These are phyloP conservation scores for Leptosomus discolor DNA, from an alignment of 2,113 vertebrate species.

Conservation along the genomic window DNA sequence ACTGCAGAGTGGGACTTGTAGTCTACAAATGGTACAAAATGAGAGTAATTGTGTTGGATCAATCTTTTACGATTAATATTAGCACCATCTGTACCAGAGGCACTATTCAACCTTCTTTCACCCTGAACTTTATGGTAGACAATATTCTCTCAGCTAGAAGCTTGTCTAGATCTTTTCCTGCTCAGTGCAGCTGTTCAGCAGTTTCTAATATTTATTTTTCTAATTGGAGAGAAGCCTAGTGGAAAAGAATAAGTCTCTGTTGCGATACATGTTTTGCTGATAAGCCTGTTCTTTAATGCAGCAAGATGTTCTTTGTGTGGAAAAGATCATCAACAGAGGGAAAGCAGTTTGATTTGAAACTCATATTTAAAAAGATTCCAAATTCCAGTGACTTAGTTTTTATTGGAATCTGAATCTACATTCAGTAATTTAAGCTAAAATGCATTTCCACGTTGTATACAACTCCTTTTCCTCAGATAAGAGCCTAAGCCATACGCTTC, in stretches of 20 bases:
- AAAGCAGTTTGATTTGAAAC: slow-evolving; percentile 32
- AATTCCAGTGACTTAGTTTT: background rate
- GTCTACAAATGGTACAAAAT: background rate
- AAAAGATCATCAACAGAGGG: background rate
- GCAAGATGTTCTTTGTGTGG: background rate
- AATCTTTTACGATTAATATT: background rate
- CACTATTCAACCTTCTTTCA: background rate
- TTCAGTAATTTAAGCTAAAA: slow-evolving; percentile 5
- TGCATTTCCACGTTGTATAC: background rate
- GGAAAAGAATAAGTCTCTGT: slow-evolving; percentile 3
- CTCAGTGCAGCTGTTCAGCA: background rate
- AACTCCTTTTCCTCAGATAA: background rate
- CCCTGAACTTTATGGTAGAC: background rate
- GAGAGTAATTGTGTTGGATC: background rate
- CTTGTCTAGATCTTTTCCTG: background rate
- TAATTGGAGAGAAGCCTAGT: background rate
- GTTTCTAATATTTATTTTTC: background rate
- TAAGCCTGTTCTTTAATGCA: background rate
- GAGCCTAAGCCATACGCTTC: background rate
- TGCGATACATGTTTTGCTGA: background rate
- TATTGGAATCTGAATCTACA: background rate
- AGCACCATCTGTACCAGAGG: background rate
- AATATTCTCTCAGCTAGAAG: background rate
- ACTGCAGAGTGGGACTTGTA: background rate
- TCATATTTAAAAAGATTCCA: slow-evolving; percentile 12